Conservation (phyloP, 2,113 vertebrate genomes). For the Gopherus evgoodei region DNA sequence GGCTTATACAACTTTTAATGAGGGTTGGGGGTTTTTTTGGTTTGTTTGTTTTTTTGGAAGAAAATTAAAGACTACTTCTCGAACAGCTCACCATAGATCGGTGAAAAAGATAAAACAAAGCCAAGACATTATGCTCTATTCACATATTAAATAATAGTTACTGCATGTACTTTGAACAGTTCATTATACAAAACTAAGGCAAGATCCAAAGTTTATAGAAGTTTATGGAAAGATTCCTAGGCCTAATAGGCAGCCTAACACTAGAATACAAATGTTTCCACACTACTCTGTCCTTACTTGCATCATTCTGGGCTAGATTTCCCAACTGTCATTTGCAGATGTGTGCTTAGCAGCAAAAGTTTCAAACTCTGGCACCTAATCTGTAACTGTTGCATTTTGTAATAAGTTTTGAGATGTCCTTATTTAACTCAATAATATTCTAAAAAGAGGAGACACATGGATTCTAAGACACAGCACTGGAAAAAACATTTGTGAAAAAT, state of each 20-base stretch:
- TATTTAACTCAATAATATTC: background rate
- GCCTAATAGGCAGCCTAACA: background rate
- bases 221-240: background rate
- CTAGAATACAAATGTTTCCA: background rate
- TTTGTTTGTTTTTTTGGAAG: background rate
- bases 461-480: background rate
- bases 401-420: background rate
- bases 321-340: background rate
- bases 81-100: background rate
- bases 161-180: background rate
- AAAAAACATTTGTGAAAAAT: background rate
- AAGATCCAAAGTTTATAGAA: background rate
- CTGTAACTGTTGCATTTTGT: background rate
- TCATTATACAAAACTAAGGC: background rate
- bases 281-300: background rate
- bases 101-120: background rate
- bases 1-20: background rate
- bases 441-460: background rate
- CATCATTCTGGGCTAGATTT: background rate
- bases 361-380: background rate
- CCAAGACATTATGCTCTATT: background rate
- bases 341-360: background rate
- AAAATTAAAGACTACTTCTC: background rate
- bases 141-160: background rate
- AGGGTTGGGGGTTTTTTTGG: background rate